Conservation (phyloP, 2,888 invertebrate species). For the Dione vanillae region DNA sequence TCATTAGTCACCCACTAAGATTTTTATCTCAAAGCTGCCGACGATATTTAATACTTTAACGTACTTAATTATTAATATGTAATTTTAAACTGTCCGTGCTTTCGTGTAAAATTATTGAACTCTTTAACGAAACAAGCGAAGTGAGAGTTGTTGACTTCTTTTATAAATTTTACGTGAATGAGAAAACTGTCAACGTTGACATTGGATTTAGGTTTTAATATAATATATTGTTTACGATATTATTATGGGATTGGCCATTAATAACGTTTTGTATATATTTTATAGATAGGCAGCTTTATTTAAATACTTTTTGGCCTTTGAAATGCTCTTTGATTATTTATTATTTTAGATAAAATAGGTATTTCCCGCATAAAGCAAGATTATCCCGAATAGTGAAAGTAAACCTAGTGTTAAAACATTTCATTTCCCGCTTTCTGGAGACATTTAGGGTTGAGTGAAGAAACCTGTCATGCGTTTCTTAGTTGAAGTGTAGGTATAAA, state of each 20-base stretch:
- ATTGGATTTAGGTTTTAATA: not conserved
- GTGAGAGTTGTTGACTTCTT: constrained; percentile 9
- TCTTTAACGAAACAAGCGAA: not conserved
- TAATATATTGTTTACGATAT: not conserved
- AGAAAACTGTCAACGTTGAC: not conserved
- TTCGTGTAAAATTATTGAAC: constrained; percentile 24
- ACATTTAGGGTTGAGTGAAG: no score
- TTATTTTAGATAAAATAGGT: not conserved
- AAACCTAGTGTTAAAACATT: no score
- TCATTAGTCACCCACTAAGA: constrained; percentile 65
- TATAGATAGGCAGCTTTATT: not conserved
- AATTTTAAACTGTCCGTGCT: constrained; percentile 29
- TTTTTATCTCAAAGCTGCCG: constrained; percentile 51
- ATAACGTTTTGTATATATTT: not conserved
- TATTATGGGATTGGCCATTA: not conserved
- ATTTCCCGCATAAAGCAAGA: no score
- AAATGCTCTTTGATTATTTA: not conserved
- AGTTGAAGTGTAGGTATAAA: no score
- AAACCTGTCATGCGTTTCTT: no score
- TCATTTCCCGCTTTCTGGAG: no score
- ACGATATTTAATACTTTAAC: constrained; percentile 42
- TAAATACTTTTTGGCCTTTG: not conserved
- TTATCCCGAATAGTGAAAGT: no score
- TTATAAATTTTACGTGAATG: constrained; percentile 7
- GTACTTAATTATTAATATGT: constrained; percentile 25